Conservation (phyloP, 2,888 invertebrate genomes). For the Chymomyza caudatula region DNA sequence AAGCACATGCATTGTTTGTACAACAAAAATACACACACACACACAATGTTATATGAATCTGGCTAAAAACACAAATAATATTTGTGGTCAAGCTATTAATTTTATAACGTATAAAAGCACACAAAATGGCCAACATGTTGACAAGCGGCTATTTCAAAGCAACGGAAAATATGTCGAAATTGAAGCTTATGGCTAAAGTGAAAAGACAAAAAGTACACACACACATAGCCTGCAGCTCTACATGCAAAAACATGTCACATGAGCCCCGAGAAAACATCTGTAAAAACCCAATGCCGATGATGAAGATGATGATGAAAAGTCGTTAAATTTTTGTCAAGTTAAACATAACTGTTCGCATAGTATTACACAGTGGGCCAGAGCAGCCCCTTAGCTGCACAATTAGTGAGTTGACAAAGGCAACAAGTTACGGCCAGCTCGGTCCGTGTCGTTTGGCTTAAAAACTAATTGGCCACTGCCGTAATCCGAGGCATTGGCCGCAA, state of each 20-base stretch:
- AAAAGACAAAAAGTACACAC: conserved; percentile 18
- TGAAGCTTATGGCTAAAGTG: background rate
- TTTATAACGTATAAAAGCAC: conserved; percentile 8
- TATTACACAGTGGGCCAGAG: background rate
- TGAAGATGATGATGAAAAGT: background rate
- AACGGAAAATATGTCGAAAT: conserved; percentile 31
- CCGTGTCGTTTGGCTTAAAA: background rate
- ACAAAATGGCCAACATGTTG: background rate
- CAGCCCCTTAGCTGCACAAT: conserved; percentile 5
- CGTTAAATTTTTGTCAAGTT: background rate
- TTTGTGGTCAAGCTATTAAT: conserved; percentile 34
- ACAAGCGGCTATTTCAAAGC: conserved; percentile 17
- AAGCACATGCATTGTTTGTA: background rate
- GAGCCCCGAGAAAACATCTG: background rate
- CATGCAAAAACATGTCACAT: background rate
- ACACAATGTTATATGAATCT: conserved; percentile 31
- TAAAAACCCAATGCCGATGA: background rate
- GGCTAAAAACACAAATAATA: conserved; percentile 40
- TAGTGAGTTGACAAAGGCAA: conserved; percentile 14
- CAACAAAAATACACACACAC: background rate
- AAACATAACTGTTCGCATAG: background rate
- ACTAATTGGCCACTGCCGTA: conserved; percentile 25
- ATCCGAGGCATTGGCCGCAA: conserved; percentile 15
- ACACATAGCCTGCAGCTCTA: background rate
- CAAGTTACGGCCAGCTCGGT: background rate